Evolutionary conservation across 2,797 vertebrate species (phyloP), one percentile per base, ranked within the genome.

Genomic region (Sebastes alutus): DNA sequence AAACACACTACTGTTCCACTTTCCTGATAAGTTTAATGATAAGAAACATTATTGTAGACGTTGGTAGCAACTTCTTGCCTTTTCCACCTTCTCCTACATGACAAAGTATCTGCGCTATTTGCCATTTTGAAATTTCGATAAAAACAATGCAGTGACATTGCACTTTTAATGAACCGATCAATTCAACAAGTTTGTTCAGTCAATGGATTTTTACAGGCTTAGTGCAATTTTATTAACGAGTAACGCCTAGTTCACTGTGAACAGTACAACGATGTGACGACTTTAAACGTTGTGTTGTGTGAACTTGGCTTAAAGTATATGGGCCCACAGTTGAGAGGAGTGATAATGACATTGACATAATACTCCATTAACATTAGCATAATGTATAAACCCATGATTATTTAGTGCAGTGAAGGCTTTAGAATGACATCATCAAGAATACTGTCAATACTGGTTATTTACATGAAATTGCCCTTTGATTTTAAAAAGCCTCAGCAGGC

Each of bases 401-500:
- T 56, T 6, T 42, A 25, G 14, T 60, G 13, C 20, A 30, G 56
- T 30, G 10, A 56, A 55, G 0, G 13, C 32, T 46, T 63, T 4
- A 16, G 18, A 13, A 22, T n/a, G 33, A 62, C 59, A 42, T 29
- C 30, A 61, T 49, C 46, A 18, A 4, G 7, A 63, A 63, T 46
- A 64, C 22, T 79, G n/a, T 8, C 27, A 49, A 3, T n/a, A 14
- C 3, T 0, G 2, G 7, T 18, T n/a, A 75, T 64, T 69, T 25
- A 63, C 8, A 35, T 58, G 22, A 61, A 72, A 55, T 22, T 49
- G 7, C 3, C 3, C 30, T 46, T 69, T 0, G 0, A 7, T 42
- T 73, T 71, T 63, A 5, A 73, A 70, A 80, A 74, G 23, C 69
- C 11, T 13, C 27, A 76, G 7, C 33, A 75, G 62, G 22, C 6